Evolutionary conservation across 2,888 invertebrate genomes (phyloP), one percentile per base, ranked within the genome.

Genomic region (Pterostichus niger): DNA sequence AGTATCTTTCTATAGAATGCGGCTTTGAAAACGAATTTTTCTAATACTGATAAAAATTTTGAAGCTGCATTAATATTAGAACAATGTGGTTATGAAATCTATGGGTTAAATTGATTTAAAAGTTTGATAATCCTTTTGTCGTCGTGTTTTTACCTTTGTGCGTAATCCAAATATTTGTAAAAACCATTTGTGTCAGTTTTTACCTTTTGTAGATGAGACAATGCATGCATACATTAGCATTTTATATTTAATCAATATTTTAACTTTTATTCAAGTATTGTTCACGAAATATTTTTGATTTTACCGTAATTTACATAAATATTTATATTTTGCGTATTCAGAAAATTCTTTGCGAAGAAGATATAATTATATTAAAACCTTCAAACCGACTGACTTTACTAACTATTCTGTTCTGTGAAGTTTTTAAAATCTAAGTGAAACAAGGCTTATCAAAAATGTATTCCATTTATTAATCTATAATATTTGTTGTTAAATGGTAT

Each of bases 91-190:
- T 44, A 56, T 13, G 49, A 49, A 49, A 49, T 11, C 49, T 49
- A 49, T 49, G 49, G 64, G 64, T 71, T 40, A 44, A 33, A 35
- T 64, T 71, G 44, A 44, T 71, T 71, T 71, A 17, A 71, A 71
- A 71, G 68, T 44, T 71, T 71, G 68, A 44, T 71, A 71, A 71
- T 17, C 68, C 68, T 71, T 71, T 3, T 71, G 64, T 71, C 68
- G 68, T 71, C 68, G 44, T 44, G 31, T 71, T 56, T 71, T 71
- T 44, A 64, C 64, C 35, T 35, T 13, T 49, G n/a, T 49, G 49
- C 35, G 35, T 64, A 64, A 31, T 64, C 64, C 35, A 35, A 35
- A 64, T 64, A 64, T 64, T 59, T 64, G 64, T 64, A 35, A 44
- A 71, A 71, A 71, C 17, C 40, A 71, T 44, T 44, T 71, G 68